Percentiles rank a stretch among this genome's conserved stretches.
Conservation (phyloP, 1,140 invertebrate genomes). For the Physella acuta region DNA sequence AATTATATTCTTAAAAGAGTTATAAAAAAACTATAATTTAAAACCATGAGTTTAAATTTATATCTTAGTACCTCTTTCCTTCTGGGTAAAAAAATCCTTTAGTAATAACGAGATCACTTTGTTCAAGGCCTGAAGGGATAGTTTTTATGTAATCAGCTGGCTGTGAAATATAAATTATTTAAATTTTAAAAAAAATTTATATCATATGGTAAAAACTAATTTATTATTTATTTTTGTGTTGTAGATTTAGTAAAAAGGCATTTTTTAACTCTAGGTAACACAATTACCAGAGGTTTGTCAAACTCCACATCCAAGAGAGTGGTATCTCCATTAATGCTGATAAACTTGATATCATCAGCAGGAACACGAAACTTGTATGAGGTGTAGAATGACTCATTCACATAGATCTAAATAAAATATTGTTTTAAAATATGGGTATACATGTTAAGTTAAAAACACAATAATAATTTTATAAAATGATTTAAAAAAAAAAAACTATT, state of each 20-base stretch:
- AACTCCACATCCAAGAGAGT: slow-evolving; percentile 39
- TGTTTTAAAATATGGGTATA: too few species aligned
- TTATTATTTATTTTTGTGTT: too few species aligned
- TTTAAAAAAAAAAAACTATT: too few species aligned
- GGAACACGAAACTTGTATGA: slow-evolving; percentile 39
- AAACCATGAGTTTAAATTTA: too few species aligned
- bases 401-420: slow-evolving; percentile 45
- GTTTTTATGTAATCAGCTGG: slow-evolving; percentile 40
- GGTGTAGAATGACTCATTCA: slow-evolving; percentile 42
- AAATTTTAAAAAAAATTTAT: too few species aligned
- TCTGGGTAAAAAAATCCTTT: slow-evolving; percentile 42
- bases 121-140: slow-evolving; percentile 43
- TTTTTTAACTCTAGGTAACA: too few species aligned
- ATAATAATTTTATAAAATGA: too few species aligned
- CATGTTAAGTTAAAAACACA: too few species aligned
- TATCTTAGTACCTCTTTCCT: slow-evolving; percentile 42
- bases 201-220: too few species aligned
- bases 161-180: slow-evolving; percentile 30
- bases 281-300: slow-evolving; percentile 40
- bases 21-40: too few species aligned
- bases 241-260: too few species aligned
- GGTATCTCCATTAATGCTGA: slow-evolving; percentile 42
- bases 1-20: too few species aligned
- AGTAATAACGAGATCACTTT: slow-evolving; percentile 38
- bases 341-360: slow-evolving; percentile 31